Conservation (phyloP, 1,140 invertebrate genomes). For the Dendrolimus kikuchii region DNA sequence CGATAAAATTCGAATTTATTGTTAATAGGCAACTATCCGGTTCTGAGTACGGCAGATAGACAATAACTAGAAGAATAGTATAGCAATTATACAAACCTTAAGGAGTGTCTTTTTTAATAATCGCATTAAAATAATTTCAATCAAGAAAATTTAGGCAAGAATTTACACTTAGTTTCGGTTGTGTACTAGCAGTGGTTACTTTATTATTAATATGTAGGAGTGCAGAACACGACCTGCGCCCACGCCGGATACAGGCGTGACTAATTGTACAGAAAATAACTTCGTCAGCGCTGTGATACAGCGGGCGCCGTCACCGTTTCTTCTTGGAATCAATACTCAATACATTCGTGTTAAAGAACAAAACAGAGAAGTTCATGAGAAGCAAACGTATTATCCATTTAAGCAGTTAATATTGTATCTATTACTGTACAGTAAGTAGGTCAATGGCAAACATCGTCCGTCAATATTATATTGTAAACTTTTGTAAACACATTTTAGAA, state of each 20-base stretch:
- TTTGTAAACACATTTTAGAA: too few species aligned
- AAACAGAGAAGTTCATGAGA: conserved; percentile 2
- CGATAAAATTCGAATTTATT: too few species aligned
- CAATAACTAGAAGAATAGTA: too few species aligned
- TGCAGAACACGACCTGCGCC: conserved; percentile 28
- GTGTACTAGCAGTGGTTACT: background rate
- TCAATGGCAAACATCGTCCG: background rate
- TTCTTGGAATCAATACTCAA: conserved; percentile 54
- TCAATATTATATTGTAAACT: too few species aligned
- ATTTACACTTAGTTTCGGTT: background rate
- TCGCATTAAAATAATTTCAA: too few species aligned
- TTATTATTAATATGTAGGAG: conserved; percentile 4
- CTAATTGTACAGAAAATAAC: conserved; percentile 70
- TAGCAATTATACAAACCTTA: too few species aligned
- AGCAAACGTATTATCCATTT: background rate
- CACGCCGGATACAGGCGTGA: conserved; percentile 61
- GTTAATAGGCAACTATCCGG: too few species aligned
- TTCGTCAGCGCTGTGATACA: conserved; percentile 61
- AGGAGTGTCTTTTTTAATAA: too few species aligned
- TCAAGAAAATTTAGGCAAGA: too few species aligned
- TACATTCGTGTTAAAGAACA: conserved; percentile 6
- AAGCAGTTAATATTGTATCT: too few species aligned
- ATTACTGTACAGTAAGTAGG: background rate
- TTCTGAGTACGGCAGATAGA: too few species aligned
- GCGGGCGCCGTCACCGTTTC: conserved; percentile 50